Conservation (phyloP, 2,888 invertebrate genomes). For the Perithous albicinctus region DNA sequence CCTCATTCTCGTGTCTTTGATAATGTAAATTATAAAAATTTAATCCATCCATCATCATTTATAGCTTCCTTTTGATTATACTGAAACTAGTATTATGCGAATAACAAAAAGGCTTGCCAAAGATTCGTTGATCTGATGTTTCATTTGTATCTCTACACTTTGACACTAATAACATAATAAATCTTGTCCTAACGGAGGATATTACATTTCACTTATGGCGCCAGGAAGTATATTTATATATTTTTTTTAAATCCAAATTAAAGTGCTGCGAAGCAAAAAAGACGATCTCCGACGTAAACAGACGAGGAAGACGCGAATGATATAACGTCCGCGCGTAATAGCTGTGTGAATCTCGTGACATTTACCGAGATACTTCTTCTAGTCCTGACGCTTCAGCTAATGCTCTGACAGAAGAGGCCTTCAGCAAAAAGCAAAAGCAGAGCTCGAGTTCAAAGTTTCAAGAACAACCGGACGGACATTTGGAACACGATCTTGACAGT, state of each 20-base stretch:
- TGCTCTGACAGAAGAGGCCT: slow-evolving; percentile 16
- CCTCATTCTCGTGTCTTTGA: no score
- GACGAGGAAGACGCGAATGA: slow-evolving; percentile 66
- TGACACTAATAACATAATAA: slow-evolving; percentile 31
- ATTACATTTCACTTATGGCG: slow-evolving; percentile 28
- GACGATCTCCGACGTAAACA: slow-evolving; percentile 30
- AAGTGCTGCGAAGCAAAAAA: slow-evolving; percentile 29
- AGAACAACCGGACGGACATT: neutral
- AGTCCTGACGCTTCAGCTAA: slow-evolving; percentile 46
- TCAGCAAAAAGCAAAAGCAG: slow-evolving; percentile 41
- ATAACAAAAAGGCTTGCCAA: neutral
- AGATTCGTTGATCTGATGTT: neutral
- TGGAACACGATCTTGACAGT: slow-evolving; percentile 1
- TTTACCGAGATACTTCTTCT: slow-evolving; percentile 75
- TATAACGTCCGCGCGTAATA: slow-evolving; percentile 76
- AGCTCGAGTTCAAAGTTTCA: slow-evolving; percentile 23
- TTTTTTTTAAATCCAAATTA: slow-evolving; percentile 21
- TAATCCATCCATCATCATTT: neutral
- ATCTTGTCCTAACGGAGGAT: neutral
- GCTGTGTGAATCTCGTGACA: slow-evolving; percentile 83
- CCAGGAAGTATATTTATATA: neutral
- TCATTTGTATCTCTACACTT: neutral
- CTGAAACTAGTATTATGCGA: neutral
- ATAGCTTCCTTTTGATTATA: no score
- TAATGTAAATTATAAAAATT: neutral